Evolutionary conservation across 2,113 vertebrate genomes (phyloP).

Genomic region (Esox niger): DNA sequence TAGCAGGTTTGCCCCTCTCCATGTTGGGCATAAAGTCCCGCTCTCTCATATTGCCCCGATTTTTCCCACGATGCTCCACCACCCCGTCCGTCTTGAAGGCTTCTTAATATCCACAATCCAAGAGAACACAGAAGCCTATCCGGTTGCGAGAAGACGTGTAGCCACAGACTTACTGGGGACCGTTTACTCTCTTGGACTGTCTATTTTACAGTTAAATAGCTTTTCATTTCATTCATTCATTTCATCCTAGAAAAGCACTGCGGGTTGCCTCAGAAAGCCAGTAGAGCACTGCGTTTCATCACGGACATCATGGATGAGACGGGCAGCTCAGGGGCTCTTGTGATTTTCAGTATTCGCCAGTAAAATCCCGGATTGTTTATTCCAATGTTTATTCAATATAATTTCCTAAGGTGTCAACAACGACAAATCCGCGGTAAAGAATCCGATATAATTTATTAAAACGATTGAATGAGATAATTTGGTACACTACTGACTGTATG

Average conservation of each 20-base stretch:
- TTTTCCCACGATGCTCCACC: constrained; percentile 91
- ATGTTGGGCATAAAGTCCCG: constrained; percentile 89
- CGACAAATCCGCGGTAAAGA: constrained; percentile 44
- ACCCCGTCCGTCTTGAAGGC: constrained; percentile 84
- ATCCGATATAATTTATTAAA: constrained; percentile 58
- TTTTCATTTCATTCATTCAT: constrained; percentile 50
- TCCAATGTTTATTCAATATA: constrained; percentile 18
- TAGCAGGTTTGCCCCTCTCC: constrained; percentile 96
- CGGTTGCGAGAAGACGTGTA: constrained; percentile 33
- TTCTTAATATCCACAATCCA: constrained; percentile 66
- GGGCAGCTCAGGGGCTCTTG: constrained; percentile 40
- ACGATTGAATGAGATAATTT: constrained; percentile 60
- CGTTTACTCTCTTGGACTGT: constrained; percentile 21
- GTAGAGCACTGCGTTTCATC: constrained; percentile 59
- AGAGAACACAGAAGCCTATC: constrained; percentile 52
- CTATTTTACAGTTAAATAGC: constrained; percentile 39
- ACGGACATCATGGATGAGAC: constrained; percentile 41
- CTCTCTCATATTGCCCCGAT: constrained; percentile 89
- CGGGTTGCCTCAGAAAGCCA: constrained; percentile 42
- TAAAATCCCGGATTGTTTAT: constrained; percentile 4
- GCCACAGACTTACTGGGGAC: constrained; percentile 24
- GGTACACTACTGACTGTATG: constrained; percentile 64
- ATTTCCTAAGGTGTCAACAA: constrained; percentile 37
- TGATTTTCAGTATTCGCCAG: constrained; percentile 58
- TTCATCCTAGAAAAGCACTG: constrained; percentile 35